Evolutionary conservation across 2,888 invertebrate species (phyloP), one percentile per base, ranked within the genome.

Genomic region (Tinea trinotella): DNA sequence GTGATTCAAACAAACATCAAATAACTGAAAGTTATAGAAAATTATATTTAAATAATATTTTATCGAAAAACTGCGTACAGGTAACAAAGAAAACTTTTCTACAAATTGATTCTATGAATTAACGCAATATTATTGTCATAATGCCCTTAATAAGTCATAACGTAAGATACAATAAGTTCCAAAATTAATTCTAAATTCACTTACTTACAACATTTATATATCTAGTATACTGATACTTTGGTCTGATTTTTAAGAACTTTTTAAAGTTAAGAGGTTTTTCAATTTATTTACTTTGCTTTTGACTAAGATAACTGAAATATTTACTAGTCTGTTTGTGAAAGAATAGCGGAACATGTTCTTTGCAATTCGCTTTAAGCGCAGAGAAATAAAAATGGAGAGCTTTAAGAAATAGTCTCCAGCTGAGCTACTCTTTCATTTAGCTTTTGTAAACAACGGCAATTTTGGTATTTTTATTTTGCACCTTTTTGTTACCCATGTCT

Each of bases 301-400:
- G 24, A 24, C 50, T 24, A 24, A 50, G 46, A 50, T 50, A 50
- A 24, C 24, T 50, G 24, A 50, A 50, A 50, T 50, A 50, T 50
- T 50, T 22, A 50, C 50, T 50, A 50, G 50, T 50, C 50, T 50
- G 50, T 50, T 50, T 50, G 50, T 24, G 50, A 50, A 15, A 24
- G 50, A 3, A 18, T 19, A 50, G 50, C 50, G 50, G 50, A 50
- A 50, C 50, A 50, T 50, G 50, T 50, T 24, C 50, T 50, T 24
- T 24, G 50, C 50, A 50, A 50, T 50, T 50, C 50, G 12, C 50
- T 50, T 50, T 50, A 50, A 50, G 24, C 50, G 50, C 13, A 24
- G 13, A 50, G 24, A 50, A 50, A 50, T 22, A 46, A 50, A 50
- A 50, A 50, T 50, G 50, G 50, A 50, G 50, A 24, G 22, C 50